phyloP scores from a whole-genome alignment of 1,140 invertebrate species.

The Acyrthosiphon pisum region DNA sequence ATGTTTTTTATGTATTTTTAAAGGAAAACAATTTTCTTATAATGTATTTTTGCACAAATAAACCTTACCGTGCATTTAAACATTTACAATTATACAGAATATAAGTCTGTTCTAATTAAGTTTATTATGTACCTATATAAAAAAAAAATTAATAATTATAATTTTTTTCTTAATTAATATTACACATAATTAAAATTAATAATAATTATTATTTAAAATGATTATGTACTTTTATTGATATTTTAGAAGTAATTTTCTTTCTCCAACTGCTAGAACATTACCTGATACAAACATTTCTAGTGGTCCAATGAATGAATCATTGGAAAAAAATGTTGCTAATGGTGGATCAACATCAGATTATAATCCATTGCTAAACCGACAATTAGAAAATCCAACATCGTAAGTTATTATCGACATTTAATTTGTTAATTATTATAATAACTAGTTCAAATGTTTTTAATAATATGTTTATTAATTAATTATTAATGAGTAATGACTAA shows the following conservation, averaged over 20 bases:
- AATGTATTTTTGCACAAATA: not conserved
- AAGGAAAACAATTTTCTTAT: not conserved
- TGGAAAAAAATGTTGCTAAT: not conserved
- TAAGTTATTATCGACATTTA: slow-evolving; percentile 60
- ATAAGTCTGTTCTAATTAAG: not conserved
- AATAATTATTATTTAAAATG: not conserved
- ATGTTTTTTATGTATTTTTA: not conserved
- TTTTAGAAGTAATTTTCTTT: slow-evolving; percentile 25
- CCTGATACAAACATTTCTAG: slow-evolving; percentile 48
- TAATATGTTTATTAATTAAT: not conserved
- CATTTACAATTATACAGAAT: not conserved
- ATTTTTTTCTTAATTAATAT: not conserved
- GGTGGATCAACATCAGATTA: slow-evolving; percentile 63
- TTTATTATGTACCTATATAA: not conserved
- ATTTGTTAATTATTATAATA: not conserved
- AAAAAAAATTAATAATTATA: not conserved
- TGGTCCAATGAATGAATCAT: slow-evolving; percentile 33
- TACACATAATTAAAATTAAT: not conserved
- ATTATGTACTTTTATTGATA: not conserved
- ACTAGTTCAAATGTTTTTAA: not conserved
- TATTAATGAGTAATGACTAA: not conserved
- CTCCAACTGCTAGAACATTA: not conserved
- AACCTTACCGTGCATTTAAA: not conserved
- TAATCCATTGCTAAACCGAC: slow-evolving; percentile 71
- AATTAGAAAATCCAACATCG: slow-evolving; percentile 77